Base-by-base conservation (phyloP, 2,113 vertebrate genomes). In the Hippocampus abdominalis region DNA sequence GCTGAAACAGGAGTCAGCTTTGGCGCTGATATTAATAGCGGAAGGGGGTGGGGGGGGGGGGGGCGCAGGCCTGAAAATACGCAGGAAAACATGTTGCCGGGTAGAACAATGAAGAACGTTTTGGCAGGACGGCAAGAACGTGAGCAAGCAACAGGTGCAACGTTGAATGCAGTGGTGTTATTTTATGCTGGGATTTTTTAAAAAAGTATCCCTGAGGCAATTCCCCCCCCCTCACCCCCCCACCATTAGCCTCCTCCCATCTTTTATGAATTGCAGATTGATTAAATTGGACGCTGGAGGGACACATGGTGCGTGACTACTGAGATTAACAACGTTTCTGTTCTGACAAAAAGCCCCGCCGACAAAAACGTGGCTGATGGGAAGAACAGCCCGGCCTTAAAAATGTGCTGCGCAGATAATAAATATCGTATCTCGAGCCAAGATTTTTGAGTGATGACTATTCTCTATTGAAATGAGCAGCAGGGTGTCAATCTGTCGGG, bases 91-190 rank as follows among this genome's bases (percentile, higher is more conserved):
- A 29, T 67, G 80, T 85, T 70, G 74, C 77, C 60, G 76, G 84
- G 73, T 76, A 56, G 64, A 79, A 75, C 21, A 46, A 46, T 46
- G 4, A 64, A 25, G 15, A 3, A 71, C 68, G 57, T 74, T 71
- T 72, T 67, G 69, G 54, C 23, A 59, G 42, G 68, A 53, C 4
- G 53, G 62, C 44, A 69, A 62, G 77, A 67, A 84, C 75, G 69
- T 69, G 42, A 64, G 60, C 21, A 8, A 70, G 70, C 78, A 81
- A 86, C 81, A 89, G 86, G 86, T 89, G 84, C 75, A 46, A 72
- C 36, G 64, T 66, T 77, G 66, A 77, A 79, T 71, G 66, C 57
- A 70, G 74, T 40, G 63, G 74, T 76, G 73, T 66, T 77, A 75
- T 81, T 82, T 76, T 75, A 48, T 82, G 70, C 70, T 78, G 27